Evolutionary conservation across 2,888 invertebrate species (phyloP), one percentile per base, ranked within the genome.

Genomic region (Dicyrtomina minuta): DNA sequence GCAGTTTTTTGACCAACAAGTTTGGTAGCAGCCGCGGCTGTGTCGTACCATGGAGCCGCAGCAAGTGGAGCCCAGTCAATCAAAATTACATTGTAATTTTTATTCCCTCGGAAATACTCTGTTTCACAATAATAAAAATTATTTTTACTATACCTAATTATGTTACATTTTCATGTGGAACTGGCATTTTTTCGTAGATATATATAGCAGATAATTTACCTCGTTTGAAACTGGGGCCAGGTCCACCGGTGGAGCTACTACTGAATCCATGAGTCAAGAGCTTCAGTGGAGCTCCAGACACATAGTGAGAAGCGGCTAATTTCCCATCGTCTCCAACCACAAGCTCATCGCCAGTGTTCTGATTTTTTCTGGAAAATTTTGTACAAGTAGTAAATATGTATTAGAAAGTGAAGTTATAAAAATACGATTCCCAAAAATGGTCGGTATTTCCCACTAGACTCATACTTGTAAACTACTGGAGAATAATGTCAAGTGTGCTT

Each of bases 221-320:
- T 51, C 44, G n/a, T 71, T 70, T 71, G 6, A 70, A 62, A 12
- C 49, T 66, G n/a, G 67, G 68, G 24, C 71, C 66, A 20, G 72
- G 70, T 39, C 76, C 76, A 6, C 71, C 60, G 2, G 22, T 55
- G 27, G 24, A 53, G n/a, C 67, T 68, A 55, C 73, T 71, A n/a
- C 68, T 49, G 33, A 76, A 78, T 13, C 77, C 78, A 72, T 78
- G 78, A 26, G 72, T 62, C 3, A 75, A 44, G 46, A 78, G 59
- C 33, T 75, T 68, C 0, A 74, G 55, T 12, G 72, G 72, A 10
- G 72, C 75, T n/a, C 70, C 73, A 8, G 58, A 46, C 13, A 72
- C 46, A 64, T 73, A 75, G 13, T 44, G 41, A 2, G 76, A 74
- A 6, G 17, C 33, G 12, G 17, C 39, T 5, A 74, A 59, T 12